Conservation (phyloP, 64 coral and sea anemone species). For the Montipora capricornis region DNA sequence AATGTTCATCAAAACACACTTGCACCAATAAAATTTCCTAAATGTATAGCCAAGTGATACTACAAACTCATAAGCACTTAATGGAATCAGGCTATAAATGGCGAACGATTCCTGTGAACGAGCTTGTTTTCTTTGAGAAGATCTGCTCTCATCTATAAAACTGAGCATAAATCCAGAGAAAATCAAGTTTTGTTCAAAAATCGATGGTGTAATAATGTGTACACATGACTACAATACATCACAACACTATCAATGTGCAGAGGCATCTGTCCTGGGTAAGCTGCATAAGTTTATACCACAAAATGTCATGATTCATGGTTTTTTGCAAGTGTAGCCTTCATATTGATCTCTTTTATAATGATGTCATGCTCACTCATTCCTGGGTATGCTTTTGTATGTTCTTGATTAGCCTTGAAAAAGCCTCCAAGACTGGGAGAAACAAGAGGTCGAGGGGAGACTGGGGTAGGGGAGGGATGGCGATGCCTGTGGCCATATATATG, state of each 20-base stretch:
- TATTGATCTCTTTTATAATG: neutral
- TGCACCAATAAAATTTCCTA: slow-evolving; percentile 4
- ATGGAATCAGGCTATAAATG: slow-evolving; percentile 14
- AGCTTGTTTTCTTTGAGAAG: slow-evolving; percentile 14
- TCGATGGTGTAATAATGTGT: too few species aligned
- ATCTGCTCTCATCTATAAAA: slow-evolving; percentile 4
- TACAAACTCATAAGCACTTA: slow-evolving; percentile 19
- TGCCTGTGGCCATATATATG: too few species aligned
- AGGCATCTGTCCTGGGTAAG: too few species aligned
- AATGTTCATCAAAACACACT: slow-evolving; percentile 1
- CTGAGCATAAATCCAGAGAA: neutral
- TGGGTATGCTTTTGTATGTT: neutral
- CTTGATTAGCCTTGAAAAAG: too few species aligned
- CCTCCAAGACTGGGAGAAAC: too few species aligned
- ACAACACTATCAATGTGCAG: too few species aligned
- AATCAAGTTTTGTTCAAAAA: too few species aligned
- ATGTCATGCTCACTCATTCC: neutral
- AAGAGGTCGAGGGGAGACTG: too few species aligned
- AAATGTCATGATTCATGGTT: neutral
- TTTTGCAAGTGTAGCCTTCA: neutral
- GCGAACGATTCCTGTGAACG: slow-evolving; percentile 1
- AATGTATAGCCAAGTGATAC: slow-evolving; percentile 3
- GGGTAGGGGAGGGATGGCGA: too few species aligned
- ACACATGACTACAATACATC: too few species aligned
- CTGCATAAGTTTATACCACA: too few species aligned